phyloP scores from a whole-genome alignment of 2,888 invertebrate genomes.

The Idaea aversata region DNA sequence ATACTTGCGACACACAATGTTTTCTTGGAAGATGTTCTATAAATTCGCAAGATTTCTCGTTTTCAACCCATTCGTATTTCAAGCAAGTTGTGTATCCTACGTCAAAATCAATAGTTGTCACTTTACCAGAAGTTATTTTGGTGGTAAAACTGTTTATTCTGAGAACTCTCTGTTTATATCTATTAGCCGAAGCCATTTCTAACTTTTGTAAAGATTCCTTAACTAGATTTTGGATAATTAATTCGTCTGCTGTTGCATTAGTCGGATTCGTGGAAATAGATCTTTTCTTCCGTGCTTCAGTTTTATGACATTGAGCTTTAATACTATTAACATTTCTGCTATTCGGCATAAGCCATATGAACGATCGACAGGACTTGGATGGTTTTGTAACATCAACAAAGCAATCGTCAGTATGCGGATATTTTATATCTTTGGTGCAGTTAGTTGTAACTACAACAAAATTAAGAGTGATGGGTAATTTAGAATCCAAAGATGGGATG shows the following conservation, averaged over 20 bases:
- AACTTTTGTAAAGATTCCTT: conserved; percentile 56
- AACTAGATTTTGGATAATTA: conserved; percentile 49
- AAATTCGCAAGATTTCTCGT: conserved; percentile 57
- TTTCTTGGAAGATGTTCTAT: conserved; percentile 61
- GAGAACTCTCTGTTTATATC: conserved; percentile 60
- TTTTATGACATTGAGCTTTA: conserved; percentile 35
- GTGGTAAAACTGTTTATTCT: conserved; percentile 58
- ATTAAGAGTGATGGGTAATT: conserved; percentile 45
- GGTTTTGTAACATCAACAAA: conserved; percentile 38
- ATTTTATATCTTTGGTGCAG: conserved; percentile 51
- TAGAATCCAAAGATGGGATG: conserved; percentile 52
- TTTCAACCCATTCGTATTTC: conserved; percentile 64
- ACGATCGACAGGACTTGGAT: conserved; percentile 46
- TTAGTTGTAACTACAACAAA: conserved; percentile 53
- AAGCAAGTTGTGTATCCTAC: conserved; percentile 67
- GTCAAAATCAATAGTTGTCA: conserved; percentile 66
- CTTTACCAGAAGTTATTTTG: conserved; percentile 55
- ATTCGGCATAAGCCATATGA: conserved; percentile 48
- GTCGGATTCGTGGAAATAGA: conserved; percentile 34
- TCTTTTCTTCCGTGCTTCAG: conserved; percentile 38
- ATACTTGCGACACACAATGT: conserved; percentile 60
- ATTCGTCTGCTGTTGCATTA: conserved; percentile 45
- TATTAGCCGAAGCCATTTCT: conserved; percentile 57
- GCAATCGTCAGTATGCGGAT: conserved; percentile 40
- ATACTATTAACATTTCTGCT: conserved; percentile 44